Base-by-base conservation (phyloP, 2,113 vertebrate species). In the Lathamus discolor region DNA sequence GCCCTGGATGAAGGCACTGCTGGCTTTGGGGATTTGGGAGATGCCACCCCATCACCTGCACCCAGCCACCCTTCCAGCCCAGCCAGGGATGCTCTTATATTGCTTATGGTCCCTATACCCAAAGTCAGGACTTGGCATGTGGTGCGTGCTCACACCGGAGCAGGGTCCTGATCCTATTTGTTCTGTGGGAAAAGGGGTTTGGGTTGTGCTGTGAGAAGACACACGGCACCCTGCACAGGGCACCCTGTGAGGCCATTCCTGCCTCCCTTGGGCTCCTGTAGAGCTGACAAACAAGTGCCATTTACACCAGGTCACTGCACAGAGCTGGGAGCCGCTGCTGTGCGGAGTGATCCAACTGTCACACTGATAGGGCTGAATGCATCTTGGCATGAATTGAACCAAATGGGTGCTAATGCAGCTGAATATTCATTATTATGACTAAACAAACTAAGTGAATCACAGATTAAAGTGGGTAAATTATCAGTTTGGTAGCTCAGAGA, bases 371-470 rank as follows among this genome's bases (percentile, higher is more conserved):
- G 69, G 92, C 83, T 80, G 93, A 94, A 85, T 27, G 66, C 37
- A 15, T 81, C 79, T 83, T 59, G 72, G 92, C 15, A 46, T 64
- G 94, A 97, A 92, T 78, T 69, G 95, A 97, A 92, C 95, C 95
- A 90, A 96, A 83, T 55, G 62, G 49, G 92, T 90, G 95, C 93
- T 97, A 97, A 97, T 92, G 93, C 95, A 90, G 93, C 96, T 96
- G 97, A 96, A 95, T 96, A 96, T 97, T 97, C 96, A 95, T 97
- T 98, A 95, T 96, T 96, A 86, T 93, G 95, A 96, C 95, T 97
- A 86, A 97, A 94, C 95, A 97, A 94, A 97, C 94, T 63, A 91
- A 95, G 54, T 88, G 89, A 97, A 92, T 96, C 95, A 93, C 94
- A 96, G 95, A 97, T 95, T 80, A 70, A 96, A 97, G 97, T 80